Evolutionary conservation across 2,797 vertebrate species (phyloP).

Genomic region (Cyprinodon diabolis): DNA sequence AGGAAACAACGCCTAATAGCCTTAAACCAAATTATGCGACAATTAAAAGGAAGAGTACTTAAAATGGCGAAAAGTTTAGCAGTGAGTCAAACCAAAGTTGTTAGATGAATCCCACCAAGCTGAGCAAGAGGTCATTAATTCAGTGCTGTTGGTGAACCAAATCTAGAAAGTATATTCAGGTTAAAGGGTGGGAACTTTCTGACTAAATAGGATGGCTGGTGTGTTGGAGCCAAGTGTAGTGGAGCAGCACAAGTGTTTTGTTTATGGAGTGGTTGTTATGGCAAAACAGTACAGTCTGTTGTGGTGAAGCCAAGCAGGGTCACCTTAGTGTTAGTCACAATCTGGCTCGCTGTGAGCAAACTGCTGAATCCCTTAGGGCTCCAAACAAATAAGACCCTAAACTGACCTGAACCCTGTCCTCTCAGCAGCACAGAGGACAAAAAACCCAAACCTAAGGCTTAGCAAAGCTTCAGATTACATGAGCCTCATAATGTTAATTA

Average conservation of each 20-base stretch:
- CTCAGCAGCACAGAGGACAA: conserved; percentile 12
- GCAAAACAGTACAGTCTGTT: conserved; percentile 11
- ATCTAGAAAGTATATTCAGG: conserved; percentile 12
- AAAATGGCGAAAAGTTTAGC: conserved; percentile 31
- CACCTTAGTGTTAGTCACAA: neutral
- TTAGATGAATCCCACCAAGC: conserved; percentile 38
- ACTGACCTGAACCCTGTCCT: conserved; percentile 28
- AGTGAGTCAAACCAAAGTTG: conserved; percentile 25
- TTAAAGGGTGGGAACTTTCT: neutral
- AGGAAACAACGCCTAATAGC: conserved; percentile 14
- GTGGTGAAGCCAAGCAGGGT: conserved; percentile 6
- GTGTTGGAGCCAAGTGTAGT: neutral
- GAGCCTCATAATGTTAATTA: neutral
- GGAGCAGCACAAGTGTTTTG: neutral
- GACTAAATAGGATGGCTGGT: neutral
- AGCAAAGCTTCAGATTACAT: neutral
- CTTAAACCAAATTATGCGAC: conserved; percentile 16
- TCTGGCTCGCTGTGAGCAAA: conserved; percentile 47
- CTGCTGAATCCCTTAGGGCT: conserved; percentile 32
- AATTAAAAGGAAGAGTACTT: conserved; percentile 12
- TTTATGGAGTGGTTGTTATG: neutral
- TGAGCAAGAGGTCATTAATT: conserved; percentile 66
- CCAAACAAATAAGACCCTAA: conserved; percentile 29
- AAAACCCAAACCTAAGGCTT: neutral
- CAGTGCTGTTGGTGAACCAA: conserved; percentile 50